Percentiles rank a stretch among this genome's conserved stretches.
Conservation (phyloP, 2,888 invertebrate species). For the Drosophila paranaensis region DNA sequence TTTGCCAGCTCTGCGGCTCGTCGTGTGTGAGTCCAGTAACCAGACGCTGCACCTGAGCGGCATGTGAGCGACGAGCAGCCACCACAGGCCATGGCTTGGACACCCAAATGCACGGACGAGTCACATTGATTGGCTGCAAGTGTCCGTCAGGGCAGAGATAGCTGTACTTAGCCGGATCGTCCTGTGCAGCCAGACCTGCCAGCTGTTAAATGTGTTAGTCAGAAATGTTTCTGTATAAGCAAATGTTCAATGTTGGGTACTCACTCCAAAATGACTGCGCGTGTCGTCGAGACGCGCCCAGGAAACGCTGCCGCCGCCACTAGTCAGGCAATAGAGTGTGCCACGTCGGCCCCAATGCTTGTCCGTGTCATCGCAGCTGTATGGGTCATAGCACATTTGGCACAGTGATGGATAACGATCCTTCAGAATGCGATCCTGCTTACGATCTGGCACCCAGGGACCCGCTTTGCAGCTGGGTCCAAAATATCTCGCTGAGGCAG, state of each 20-base stretch:
- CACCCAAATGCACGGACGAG: constrained; percentile 91
- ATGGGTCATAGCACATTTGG: constrained; percentile 88
- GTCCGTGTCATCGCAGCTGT: constrained; percentile 88
- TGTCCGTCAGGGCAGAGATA: constrained; percentile 92
- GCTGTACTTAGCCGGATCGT: constrained; percentile 86
- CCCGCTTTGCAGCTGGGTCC: constrained; percentile 94
- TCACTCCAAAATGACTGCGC: constrained; percentile 88
- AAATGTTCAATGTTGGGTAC: constrained; percentile 26
- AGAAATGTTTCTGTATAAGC: background rate
- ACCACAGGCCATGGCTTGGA: constrained; percentile 92
- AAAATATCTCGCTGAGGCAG: constrained; percentile 91
- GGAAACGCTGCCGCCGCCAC: constrained; percentile 92
- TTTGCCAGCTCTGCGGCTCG: constrained; percentile 86
- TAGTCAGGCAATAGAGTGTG: constrained; percentile 91
- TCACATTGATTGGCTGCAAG: constrained; percentile 86
- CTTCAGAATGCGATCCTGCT: constrained; percentile 88
- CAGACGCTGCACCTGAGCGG: constrained; percentile 86
- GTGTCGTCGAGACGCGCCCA: constrained; percentile 92
- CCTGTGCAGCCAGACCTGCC: constrained; percentile 82
- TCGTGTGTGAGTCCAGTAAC: constrained; percentile 85
- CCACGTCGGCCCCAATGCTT: constrained; percentile 94
- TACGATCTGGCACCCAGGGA: constrained; percentile 90
- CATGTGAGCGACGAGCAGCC: constrained; percentile 86
- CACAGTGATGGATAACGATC: constrained; percentile 90
- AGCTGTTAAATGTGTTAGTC: constrained; percentile 66